A percentile compares a stretch with the other conserved stretches of the same genome.
These are phyloP conservation scores for Coelopa pilipes DNA, from an alignment of 2,888 invertebrate species.

Conservation along the genomic window DNA sequence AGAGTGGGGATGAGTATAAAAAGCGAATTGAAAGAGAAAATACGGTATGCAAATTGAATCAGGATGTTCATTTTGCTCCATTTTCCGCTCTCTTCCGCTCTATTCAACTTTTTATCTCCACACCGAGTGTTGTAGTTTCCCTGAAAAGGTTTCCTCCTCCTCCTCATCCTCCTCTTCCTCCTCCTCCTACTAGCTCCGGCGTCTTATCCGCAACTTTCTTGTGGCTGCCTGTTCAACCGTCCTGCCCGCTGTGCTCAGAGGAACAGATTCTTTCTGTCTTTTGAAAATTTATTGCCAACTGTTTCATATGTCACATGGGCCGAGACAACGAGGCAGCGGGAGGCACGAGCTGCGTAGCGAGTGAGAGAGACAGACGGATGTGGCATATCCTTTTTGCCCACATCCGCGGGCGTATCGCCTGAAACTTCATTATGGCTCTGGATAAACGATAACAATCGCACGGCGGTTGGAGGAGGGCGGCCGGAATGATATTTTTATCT, in stretches of 20 bases:
- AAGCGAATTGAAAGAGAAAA: slow-evolving; percentile 3
- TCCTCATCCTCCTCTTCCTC: background rate
- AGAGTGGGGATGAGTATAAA: too few relatives aligned
- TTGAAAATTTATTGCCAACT: slow-evolving; percentile 51
- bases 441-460: background rate
- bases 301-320: slow-evolving; percentile 22
- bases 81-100: slow-evolving; percentile 6
- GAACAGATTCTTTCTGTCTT: slow-evolving; percentile 40
- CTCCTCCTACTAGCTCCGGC: too few relatives aligned
- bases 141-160: background rate
- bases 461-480: background rate
- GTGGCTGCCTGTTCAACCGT: slow-evolving; percentile 1
- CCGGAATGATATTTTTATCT: slow-evolving; percentile 17
- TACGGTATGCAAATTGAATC: slow-evolving; percentile 53
- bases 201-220: background rate
- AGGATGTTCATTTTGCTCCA: slow-evolving; percentile 44
- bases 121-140: too few relatives aligned
- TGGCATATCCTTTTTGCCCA: background rate
- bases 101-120: background rate
- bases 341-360: too few relatives aligned
- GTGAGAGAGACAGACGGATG: too few relatives aligned
- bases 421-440: background rate
- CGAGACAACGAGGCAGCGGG: too few relatives aligned
- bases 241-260: background rate
- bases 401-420: slow-evolving; percentile 21